phyloP scores from a whole-genome alignment of 2,113 vertebrate species.

The Pipra filicauda region DNA sequence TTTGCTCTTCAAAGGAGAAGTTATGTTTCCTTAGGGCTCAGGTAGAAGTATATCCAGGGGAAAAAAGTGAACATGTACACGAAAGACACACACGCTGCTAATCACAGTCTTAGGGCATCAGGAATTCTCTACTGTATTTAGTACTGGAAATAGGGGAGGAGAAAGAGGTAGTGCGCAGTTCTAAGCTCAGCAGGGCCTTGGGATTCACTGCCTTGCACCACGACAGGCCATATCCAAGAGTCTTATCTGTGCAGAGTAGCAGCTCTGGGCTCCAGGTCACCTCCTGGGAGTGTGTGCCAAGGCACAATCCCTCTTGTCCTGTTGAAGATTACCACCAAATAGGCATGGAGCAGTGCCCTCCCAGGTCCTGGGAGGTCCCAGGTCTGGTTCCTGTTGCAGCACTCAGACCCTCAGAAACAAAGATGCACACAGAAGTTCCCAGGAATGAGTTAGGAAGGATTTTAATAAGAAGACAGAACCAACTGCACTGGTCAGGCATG shows the following conservation, averaged over 20 bases:
- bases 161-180: neutral
- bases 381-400: neutral
- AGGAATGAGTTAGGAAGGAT: neutral
- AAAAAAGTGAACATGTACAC: neutral
- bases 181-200: neutral
- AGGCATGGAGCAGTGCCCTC: rapidly evolving
- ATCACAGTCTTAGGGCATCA: neutral
- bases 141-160: neutral
- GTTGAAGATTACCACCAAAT: neutral
- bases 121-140: neutral
- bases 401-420: neutral
- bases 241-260: neutral
- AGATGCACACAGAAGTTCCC: neutral
- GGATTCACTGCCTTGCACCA: neutral
- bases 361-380: neutral
- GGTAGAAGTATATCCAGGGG: neutral
- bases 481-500: neutral
- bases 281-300: neutral
- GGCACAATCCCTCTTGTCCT: neutral
- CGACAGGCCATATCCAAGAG: neutral
- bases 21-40: neutral
- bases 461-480: neutral
- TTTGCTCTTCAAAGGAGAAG: neutral
- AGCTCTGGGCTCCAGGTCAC: neutral
- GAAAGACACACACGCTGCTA: neutral